A percentile compares a stretch with the other conserved stretches of the same genome.
Evolutionary conservation across 2,888 invertebrate species (phyloP).

Genomic region (Patella depressa): DNA sequence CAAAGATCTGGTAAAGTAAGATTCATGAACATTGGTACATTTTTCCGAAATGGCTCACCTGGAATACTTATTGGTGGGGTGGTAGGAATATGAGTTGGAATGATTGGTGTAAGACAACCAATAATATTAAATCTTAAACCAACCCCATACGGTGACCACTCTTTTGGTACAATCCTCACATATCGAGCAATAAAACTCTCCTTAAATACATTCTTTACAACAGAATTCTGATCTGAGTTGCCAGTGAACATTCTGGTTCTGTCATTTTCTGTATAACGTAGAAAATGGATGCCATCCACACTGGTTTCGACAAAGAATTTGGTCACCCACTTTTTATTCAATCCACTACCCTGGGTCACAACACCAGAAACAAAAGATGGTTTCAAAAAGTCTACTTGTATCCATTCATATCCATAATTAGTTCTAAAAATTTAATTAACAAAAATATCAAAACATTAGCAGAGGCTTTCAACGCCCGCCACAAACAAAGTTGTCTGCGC

Average conservation of each 20-base stretch:
- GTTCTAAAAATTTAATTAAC: neutral
- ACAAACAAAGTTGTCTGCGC: too few species aligned
- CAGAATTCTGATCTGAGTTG: neutral
- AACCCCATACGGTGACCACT: conserved; percentile 11
- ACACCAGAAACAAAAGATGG: conserved; percentile 52
- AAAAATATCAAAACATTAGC: neutral
- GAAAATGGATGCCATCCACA: conserved; percentile 4
- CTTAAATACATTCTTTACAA: neutral
- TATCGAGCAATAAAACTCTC: conserved; percentile 3
- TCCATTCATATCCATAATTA: conserved; percentile 47
- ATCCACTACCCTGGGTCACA: conserved; percentile 56
- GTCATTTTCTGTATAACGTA: neutral
- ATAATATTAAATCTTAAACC: conserved; percentile 19
- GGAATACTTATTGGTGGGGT: conserved; percentile 36
- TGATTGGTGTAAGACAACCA: neutral
- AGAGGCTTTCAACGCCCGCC: too few species aligned
- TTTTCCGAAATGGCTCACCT: conserved; percentile 19
- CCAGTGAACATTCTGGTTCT: neutral
- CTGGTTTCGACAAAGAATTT: conserved; percentile 12
- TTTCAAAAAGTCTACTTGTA: conserved; percentile 53
- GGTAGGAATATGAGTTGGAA: neutral
- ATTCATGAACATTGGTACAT: too few species aligned
- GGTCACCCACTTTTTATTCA: conserved; percentile 17
- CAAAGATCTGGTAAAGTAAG: too few species aligned
- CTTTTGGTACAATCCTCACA: conserved; percentile 15